phyloP scores from a whole-genome alignment of 2,797 vertebrate genomes.

The Acrossocheilus fasciatus region DNA sequence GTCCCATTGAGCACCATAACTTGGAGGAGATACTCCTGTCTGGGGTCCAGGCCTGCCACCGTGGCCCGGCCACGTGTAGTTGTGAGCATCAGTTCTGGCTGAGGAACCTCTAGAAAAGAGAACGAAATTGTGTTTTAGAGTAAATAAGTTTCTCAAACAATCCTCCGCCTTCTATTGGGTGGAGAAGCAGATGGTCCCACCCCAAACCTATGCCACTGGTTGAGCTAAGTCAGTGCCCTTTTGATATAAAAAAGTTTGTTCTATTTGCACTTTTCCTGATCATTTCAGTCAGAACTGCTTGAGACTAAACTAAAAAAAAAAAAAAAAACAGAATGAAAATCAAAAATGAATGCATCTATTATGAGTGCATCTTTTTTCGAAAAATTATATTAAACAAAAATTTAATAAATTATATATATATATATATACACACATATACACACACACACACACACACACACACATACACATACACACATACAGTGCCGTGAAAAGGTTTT shows the following conservation, averaged over 20 bases:
- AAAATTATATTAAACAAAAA: too few species aligned
- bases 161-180: not conserved
- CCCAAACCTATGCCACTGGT: not conserved
- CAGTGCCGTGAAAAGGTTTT: too few species aligned
- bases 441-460: too few species aligned
- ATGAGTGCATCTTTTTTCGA: too few species aligned
- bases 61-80: conserved; percentile 91
- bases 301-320: not conserved
- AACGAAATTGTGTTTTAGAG: not conserved
- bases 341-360: too few species aligned
- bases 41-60: conserved; percentile 89
- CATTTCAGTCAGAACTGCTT: not conserved
- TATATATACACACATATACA: too few species aligned
- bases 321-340: too few species aligned
- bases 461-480: too few species aligned
- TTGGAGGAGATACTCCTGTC: conserved; percentile 88
- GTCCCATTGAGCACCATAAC: conserved; percentile 88
- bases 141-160: not conserved
- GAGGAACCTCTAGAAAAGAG: conserved; percentile 80
- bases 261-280: not conserved
- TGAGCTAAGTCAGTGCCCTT: not conserved
- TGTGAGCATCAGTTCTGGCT: conserved; percentile 95
- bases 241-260: not conserved
- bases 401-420: too few species aligned
- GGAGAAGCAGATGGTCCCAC: not conserved